Conservation (phyloP, 2,888 invertebrate genomes). For the Rhamnusium bicolor region DNA sequence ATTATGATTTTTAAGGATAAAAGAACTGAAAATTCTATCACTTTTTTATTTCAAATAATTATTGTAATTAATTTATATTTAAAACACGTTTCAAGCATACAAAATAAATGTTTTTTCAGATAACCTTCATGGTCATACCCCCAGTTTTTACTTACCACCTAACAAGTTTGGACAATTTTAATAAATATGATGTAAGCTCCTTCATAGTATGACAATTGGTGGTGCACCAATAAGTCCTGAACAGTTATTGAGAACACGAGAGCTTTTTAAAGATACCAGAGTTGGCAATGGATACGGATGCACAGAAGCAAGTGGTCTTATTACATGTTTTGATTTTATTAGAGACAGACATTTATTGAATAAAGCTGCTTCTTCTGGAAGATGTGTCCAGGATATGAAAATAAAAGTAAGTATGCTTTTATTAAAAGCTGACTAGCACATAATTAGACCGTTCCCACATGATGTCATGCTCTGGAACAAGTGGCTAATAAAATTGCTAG, state of each 20-base stretch:
- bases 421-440: too few species aligned
- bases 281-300: slow-evolving; percentile 67
- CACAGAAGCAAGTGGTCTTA: slow-evolving; percentile 66
- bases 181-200: slow-evolving; percentile 47
- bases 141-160: slow-evolving; percentile 50
- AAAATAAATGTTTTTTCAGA: neutral
- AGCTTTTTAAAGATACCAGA: slow-evolving; percentile 63
- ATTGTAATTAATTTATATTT: too few species aligned
- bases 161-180: slow-evolving; percentile 41
- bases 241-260: slow-evolving; percentile 49
- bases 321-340: slow-evolving; percentile 40
- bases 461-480: too few species aligned
- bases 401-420: slow-evolving; percentile 39
- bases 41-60: too few species aligned
- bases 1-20: too few species aligned
- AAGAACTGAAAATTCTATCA: too few species aligned
- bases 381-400: slow-evolving; percentile 14
- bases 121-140: slow-evolving; percentile 39
- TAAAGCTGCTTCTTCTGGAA: slow-evolving; percentile 40
- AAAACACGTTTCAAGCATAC: neutral
- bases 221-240: slow-evolving; percentile 52
- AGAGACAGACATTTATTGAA: slow-evolving; percentile 14
- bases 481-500: too few species aligned
- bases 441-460: too few species aligned
- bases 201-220: slow-evolving; percentile 47